Conservation (phyloP, 2,797 vertebrate genomes). For the Cirrhinus molitorella region DNA sequence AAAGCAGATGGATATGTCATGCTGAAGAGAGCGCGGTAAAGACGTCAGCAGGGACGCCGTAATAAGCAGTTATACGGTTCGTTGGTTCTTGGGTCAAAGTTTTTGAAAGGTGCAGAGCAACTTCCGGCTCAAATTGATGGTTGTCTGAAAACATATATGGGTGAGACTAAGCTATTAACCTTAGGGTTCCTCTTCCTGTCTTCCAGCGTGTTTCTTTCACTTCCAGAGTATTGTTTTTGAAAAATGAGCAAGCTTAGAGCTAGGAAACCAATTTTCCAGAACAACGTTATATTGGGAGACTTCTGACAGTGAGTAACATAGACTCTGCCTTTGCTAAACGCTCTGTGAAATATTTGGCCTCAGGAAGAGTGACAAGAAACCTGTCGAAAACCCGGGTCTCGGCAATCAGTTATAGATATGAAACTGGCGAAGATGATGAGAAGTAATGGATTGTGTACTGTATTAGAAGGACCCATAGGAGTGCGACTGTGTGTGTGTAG, state of each 20-base stretch:
- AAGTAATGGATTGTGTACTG: conserved; percentile 33
- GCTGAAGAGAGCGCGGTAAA: neutral
- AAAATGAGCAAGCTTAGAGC: conserved; percentile 26
- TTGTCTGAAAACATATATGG: conserved; percentile 22
- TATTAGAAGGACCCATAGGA: conserved; percentile 4
- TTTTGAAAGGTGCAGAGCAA: conserved; percentile 28
- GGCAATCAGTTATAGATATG: conserved; percentile 1
- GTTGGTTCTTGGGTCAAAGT: conserved; percentile 22
- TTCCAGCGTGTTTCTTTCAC: conserved; percentile 4
- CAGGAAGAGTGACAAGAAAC: conserved; percentile 12
- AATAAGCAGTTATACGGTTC: conserved; percentile 45
- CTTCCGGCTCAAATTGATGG: conserved; percentile 50
- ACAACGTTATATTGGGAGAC: conserved; percentile 30
- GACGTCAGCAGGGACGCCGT: conserved; percentile 14
- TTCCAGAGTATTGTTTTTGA: conserved; percentile 33
- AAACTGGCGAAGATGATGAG: conserved; percentile 21
- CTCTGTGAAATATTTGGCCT: neutral
- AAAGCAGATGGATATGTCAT: conserved; percentile 18
- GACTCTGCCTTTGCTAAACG: conserved; percentile 5
- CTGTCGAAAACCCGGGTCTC: neutral
- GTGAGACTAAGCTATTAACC: conserved; percentile 49
- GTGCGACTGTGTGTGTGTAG: conserved; percentile 39
- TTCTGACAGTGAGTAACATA: conserved; percentile 1
- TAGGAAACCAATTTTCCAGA: conserved; percentile 44
- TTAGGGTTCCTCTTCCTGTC: conserved; percentile 33